Conservation (phyloP, 1,140 invertebrate species). For the Pseudachorutes palmiensis region DNA sequence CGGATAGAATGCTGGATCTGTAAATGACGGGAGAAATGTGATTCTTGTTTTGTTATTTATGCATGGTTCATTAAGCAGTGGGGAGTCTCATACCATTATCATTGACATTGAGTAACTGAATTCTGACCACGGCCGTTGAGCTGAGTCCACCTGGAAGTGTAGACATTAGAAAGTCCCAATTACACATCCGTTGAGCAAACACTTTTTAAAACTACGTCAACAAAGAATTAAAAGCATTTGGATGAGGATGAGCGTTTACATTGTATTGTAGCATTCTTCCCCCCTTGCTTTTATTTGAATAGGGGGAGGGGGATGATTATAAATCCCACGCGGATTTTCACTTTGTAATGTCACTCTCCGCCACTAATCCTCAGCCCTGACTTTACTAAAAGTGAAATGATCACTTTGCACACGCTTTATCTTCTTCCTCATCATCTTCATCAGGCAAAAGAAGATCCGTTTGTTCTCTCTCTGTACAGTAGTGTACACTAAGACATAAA, state of each 20-base stretch:
- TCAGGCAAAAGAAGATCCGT: too few species aligned
- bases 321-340: not conserved
- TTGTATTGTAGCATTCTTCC: too few species aligned
- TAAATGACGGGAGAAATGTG: constrained; percentile 35
- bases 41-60: not conserved
- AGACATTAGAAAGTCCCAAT: constrained; percentile 36
- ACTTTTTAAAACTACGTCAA: not conserved
- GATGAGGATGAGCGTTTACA: too few species aligned
- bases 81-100: constrained; percentile 58
- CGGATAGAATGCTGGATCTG: constrained; percentile 41
- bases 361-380: too few species aligned
- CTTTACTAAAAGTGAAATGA: too few species aligned
- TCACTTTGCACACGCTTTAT: not conserved
- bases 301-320: not conserved
- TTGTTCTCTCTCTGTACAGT: too few species aligned
- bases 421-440: too few species aligned
- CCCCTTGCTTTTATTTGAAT: too few species aligned
- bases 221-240: not conserved
- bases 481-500: too few species aligned
- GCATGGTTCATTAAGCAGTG: not conserved
- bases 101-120: constrained; percentile 84
- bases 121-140: constrained; percentile 82
- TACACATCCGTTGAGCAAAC: not conserved
- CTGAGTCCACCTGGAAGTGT: constrained; percentile 75
- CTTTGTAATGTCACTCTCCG: not conserved